Evolutionary conservation across 2,797 vertebrate genomes (phyloP).

Genomic region (Fundulus diaphanus): DNA sequence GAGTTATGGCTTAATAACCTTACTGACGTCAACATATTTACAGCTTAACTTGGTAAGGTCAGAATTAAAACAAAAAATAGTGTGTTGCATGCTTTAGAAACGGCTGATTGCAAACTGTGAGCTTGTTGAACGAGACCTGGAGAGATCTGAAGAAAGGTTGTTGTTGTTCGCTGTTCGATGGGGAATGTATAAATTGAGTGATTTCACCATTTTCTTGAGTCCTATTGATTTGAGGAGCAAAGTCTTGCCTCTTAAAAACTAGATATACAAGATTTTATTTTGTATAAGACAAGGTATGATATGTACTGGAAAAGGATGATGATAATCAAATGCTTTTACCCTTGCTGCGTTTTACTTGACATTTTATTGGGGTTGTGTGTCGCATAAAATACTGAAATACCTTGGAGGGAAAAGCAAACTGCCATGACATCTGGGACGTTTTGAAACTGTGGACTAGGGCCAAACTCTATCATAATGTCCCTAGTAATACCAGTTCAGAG

Average conservation of each 20-base stretch:
- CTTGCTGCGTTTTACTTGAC: background rate
- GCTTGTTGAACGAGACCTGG: background rate
- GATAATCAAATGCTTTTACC: background rate
- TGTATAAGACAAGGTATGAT: background rate
- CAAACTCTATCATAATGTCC: background rate
- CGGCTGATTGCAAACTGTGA: background rate
- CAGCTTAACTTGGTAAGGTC: background rate
- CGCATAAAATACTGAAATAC: background rate
- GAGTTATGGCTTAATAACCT: background rate
- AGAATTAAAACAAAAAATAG: background rate
- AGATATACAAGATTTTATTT: background rate
- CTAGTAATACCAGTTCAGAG: background rate
- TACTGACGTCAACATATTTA: background rate
- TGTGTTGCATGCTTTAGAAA: background rate
- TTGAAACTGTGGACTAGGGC: background rate
- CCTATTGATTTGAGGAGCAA: background rate
- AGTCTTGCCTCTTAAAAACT: background rate
- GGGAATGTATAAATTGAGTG: background rate
- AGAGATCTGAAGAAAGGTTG: background rate
- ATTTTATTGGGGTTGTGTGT: background rate
- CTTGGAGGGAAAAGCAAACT: background rate
- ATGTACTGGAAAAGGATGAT: background rate
- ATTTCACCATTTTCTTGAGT: background rate
- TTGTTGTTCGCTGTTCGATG: background rate
- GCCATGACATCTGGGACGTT: background rate